Evolutionary conservation across 1,140 invertebrate species (phyloP).

Genomic region (Diachasma alloeum): DNA sequence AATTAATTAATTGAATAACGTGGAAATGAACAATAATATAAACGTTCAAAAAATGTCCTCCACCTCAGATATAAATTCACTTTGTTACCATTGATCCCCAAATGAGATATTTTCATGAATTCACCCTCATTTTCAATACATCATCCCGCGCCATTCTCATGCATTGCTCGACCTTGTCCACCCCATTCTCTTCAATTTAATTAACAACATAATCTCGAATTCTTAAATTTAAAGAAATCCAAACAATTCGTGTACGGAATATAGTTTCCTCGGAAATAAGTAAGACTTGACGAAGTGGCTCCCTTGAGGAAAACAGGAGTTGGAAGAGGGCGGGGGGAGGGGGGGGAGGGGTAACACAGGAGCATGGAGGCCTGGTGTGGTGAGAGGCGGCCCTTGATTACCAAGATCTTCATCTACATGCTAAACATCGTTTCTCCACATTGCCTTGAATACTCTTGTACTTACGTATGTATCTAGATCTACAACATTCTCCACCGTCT

Average conservation of each 20-base stretch:
- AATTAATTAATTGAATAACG: no score
- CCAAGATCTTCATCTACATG: conserved; percentile 66
- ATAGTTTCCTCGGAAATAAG: conserved; percentile 49
- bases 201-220: conserved; percentile 5
- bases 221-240: conserved; percentile 28
- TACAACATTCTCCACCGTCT: conserved; percentile 28
- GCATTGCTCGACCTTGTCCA: neutral
- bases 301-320: conserved; percentile 51
- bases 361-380: neutral
- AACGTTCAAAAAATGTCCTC: no score
- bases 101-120: no score
- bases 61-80: no score
- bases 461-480: conserved; percentile 64
- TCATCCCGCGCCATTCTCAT: no score
- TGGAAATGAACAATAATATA: no score
- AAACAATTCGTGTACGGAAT: conserved; percentile 27
- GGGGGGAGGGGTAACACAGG: neutral
- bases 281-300: conserved; percentile 61
- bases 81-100: no score
- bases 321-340: no score
- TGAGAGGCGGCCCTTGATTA: conserved; percentile 57
- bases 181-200: neutral
- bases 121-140: no score
- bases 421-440: conserved; percentile 60
- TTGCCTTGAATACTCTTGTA: conserved; percentile 61